Conservation (phyloP, 2,888 invertebrate genomes). For the Sesamia inferens region DNA sequence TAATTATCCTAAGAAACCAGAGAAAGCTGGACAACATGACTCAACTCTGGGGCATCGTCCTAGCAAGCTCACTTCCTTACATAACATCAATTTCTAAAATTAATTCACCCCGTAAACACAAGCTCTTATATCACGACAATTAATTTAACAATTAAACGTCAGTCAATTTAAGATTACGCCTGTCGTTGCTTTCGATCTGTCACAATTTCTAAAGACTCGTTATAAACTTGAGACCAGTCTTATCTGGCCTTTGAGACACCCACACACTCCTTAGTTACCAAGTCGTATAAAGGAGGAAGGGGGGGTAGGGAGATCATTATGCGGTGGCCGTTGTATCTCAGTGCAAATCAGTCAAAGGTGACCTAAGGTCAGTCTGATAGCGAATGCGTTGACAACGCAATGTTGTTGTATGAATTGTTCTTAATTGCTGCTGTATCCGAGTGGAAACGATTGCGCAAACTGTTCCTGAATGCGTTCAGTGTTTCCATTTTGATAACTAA, state of each 20-base stretch:
- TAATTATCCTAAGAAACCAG: background rate
- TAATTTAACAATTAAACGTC: conserved; percentile 79
- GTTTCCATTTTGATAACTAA: conserved; percentile 49
- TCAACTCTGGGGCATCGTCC: conserved; percentile 56
- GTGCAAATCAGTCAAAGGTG: conserved; percentile 85
- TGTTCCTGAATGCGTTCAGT: conserved; percentile 54
- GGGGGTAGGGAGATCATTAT: conserved; percentile 64
- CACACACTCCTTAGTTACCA: conserved; percentile 21
- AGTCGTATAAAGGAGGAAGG: conserved; percentile 27
- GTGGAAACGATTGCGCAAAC: conserved; percentile 65
- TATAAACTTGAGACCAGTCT: conserved; percentile 64
- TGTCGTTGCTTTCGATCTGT: conserved; percentile 74
- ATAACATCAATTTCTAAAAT: conserved; percentile 69
- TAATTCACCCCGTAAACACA: conserved; percentile 66
- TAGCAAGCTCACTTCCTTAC: conserved; percentile 49
- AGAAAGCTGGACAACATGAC: conserved; percentile 15
- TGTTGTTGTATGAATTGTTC: conserved; percentile 72
- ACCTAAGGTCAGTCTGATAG: conserved; percentile 75
- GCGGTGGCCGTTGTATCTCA: conserved; percentile 72
- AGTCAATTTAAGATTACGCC: conserved; percentile 73
- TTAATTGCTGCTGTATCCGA: conserved; percentile 74
- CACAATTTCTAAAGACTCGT: conserved; percentile 70
- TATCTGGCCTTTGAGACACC: conserved; percentile 57
- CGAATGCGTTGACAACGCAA: conserved; percentile 78
- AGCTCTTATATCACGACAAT: conserved; percentile 74